Evolutionary conservation across 2,888 invertebrate species (phyloP).

Genomic region (Limnephilus rhombicus): DNA sequence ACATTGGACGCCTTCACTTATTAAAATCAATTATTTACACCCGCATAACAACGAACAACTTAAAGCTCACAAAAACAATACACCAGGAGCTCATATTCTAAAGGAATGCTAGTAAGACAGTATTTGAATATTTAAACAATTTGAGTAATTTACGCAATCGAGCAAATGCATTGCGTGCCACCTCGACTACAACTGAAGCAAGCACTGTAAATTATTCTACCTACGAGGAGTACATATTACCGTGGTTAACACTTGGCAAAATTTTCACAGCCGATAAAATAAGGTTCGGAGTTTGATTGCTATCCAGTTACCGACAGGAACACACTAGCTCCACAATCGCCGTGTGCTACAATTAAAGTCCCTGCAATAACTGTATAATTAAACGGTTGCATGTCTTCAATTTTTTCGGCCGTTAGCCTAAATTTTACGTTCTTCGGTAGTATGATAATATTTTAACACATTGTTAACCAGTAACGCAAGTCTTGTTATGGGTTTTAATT

Average conservation of each 20-base stretch:
- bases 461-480: background rate
- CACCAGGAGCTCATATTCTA: background rate
- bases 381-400: slow-evolving; percentile 47
- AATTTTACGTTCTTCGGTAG: slow-evolving; percentile 7
- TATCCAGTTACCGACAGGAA: background rate
- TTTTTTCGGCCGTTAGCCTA: slow-evolving; percentile 40
- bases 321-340: background rate
- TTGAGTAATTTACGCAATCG: slow-evolving; percentile 25
- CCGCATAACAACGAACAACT: no score
- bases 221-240: background rate
- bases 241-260: slow-evolving; percentile 20
- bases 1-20: background rate
- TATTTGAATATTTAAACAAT: background rate
- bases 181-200: background rate
- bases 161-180: slow-evolving; percentile 21
- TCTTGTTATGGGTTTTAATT: background rate
- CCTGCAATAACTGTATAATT: slow-evolving; percentile 30
- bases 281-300: slow-evolving; percentile 1
- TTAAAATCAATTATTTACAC: background rate
- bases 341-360: slow-evolving; percentile 17
- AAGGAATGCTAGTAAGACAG: background rate
- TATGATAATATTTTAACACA: slow-evolving; percentile 31
- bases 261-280: slow-evolving; percentile 30
- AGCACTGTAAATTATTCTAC: background rate
- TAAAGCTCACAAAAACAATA: background rate